phyloP scores from a whole-genome alignment of 2,113 vertebrate genomes.

The Gallinago media region DNA sequence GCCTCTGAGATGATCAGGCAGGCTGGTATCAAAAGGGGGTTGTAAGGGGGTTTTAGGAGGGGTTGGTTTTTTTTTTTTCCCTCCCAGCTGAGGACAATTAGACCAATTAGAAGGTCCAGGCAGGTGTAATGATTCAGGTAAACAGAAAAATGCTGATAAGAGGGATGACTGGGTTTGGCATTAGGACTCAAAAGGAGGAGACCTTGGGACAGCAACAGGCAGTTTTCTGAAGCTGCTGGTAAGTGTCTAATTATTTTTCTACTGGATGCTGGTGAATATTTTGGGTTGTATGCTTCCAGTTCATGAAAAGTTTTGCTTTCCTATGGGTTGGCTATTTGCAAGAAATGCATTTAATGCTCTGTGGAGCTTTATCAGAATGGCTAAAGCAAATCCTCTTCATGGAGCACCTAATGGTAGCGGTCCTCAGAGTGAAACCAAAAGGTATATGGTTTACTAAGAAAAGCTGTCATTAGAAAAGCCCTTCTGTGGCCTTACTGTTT shows the following conservation, averaged over 20 bases:
- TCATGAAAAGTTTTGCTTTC: neutral
- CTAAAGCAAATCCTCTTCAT: neutral
- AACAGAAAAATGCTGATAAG: conserved; percentile 27
- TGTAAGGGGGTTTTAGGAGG: neutral
- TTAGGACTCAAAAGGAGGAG: conserved; percentile 16
- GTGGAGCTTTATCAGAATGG: neutral
- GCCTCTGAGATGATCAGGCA: neutral
- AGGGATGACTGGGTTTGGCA: neutral
- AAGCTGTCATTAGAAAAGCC: neutral
- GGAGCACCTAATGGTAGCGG: neutral
- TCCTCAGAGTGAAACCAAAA: neutral
- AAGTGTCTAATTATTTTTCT: neutral
- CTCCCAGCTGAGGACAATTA: conserved; percentile 29
- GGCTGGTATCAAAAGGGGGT: neutral
- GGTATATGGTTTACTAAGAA: neutral
- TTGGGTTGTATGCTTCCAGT: neutral
- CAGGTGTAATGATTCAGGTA: neutral
- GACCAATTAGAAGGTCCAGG: neutral
- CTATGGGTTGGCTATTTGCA: neutral
- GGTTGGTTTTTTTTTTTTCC: neutral
- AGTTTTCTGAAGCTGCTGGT: neutral
- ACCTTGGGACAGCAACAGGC: neutral
- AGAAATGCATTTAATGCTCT: neutral
- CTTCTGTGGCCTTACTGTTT: neutral
- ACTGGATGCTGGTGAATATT: neutral